Evolutionary conservation across 2,888 invertebrate genomes (phyloP), one percentile per base, ranked within the genome.

Genomic region (Villa cingulata): DNA sequence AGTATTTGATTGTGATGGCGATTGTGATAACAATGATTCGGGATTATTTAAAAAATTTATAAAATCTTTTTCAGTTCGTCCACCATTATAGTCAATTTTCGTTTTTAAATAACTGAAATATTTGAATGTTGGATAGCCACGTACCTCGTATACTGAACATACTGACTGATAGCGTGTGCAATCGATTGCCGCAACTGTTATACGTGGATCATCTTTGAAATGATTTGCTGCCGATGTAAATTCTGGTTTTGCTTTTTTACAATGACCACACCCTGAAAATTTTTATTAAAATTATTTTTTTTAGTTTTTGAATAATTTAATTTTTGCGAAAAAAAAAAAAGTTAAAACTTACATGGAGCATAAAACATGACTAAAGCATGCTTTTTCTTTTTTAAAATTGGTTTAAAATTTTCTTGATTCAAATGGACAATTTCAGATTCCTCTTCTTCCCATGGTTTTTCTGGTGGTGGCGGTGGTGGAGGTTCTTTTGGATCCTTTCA

Each of bases 341-440:
- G 43, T 32, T 38, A 14, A 9, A 46, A 79, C 85, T 78, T 70
- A 90, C 90, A 92, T 14, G 91, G 91, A 0, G 91, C 90, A 66
- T 91, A 91, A 69, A 91, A 92, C 82, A 91, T 89, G 49, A 90
- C 81, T 43, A 92, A 62, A 2, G 83, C 85, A 68, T 91, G 88
- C 59, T 88, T 89, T 69, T 88, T 83, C 65, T 86, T 86, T 63
- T 86, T 85, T 38, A 91, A 72, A 43, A 81, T 75, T 41, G 76
- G 64, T 57, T 82, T 80, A 68, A 89, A 90, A 50, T 71, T 78
- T 49, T 81, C 75, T 39, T 82, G 77, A 56, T 75, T 76, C 45
- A 90, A 74, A 70, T 90, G 89, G 39, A 83, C 74, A 41, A 92
- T 87, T 55, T 83, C 74, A 3, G 79, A 77, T 56, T 77, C 76